A percentile compares a stretch with the other conserved stretches of the same genome.
Evolutionary conservation across 1,140 invertebrate genomes (phyloP).

Genomic region (Halyomorpha halys): DNA sequence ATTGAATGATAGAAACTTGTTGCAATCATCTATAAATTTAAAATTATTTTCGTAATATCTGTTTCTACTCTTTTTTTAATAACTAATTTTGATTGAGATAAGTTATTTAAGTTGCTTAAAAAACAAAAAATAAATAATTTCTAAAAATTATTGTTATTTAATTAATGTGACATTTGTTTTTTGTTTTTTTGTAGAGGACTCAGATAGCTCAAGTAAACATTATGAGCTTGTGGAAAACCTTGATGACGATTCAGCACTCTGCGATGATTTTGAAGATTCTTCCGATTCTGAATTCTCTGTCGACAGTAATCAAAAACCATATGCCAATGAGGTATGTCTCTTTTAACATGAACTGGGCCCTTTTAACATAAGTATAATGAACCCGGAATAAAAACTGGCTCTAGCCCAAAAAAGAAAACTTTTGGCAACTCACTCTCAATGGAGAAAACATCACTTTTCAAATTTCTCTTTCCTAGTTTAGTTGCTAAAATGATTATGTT

Average conservation of each 20-base stretch:
- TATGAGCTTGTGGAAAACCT: conserved; percentile 24
- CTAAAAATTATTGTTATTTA: conserved; percentile 1
- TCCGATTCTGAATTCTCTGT: conserved; percentile 28
- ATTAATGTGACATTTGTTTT: not conserved
- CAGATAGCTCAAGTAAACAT: conserved; percentile 19
- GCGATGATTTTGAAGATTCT: conserved; percentile 29
- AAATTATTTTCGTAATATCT: too few relatives aligned
- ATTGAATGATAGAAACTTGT: too few relatives aligned
- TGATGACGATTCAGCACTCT: conserved; percentile 21
- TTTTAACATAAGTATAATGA: too few relatives aligned
- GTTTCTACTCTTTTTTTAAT: too few relatives aligned
- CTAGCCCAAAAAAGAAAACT: conserved; percentile 1
- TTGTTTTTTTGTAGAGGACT: conserved; percentile 24
- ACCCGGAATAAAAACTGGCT: not conserved
- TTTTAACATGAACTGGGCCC: too few relatives aligned
- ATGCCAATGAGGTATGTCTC: not conserved
- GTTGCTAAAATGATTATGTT: too few relatives aligned
- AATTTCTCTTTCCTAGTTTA: too few relatives aligned
- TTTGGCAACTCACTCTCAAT: not conserved
- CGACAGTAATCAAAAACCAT: conserved; percentile 13
- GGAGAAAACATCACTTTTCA: too few relatives aligned
- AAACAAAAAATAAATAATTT: too few relatives aligned
- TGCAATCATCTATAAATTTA: too few relatives aligned
- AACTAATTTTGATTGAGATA: too few relatives aligned
- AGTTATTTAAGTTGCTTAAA: too few relatives aligned